These are phyloP conservation scores for Parascotia fuliginaria DNA, from an alignment of 2,888 invertebrate genomes.

Conservation along the genomic window DNA sequence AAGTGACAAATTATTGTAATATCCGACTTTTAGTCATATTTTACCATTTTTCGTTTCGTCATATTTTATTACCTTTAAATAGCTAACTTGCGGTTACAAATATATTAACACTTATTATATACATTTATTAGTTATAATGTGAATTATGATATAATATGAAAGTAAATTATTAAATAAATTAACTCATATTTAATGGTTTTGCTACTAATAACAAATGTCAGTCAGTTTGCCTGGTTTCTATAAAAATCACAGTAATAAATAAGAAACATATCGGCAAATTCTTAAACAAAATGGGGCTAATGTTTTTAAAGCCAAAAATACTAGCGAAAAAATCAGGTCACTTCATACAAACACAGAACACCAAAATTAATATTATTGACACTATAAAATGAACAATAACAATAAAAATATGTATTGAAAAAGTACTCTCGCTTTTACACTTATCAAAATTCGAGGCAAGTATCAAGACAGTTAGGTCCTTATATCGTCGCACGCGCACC, in stretches of 20 bases:
- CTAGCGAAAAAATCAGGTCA: too few relatives aligned
- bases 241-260: too few relatives aligned
- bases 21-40: background rate
- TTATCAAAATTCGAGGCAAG: constrained; percentile 74
- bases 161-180: too few relatives aligned
- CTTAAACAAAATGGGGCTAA: background rate
- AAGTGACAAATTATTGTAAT: background rate
- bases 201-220: too few relatives aligned
- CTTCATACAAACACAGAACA: too few relatives aligned
- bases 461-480: constrained; percentile 78
- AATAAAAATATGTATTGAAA: constrained; percentile 42
- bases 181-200: too few relatives aligned
- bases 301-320: too few relatives aligned
- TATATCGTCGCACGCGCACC: constrained; percentile 70
- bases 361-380: constrained; percentile 5
- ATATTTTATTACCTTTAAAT: constrained; percentile 14
- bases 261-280: too few relatives aligned
- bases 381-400: constrained; percentile 26
- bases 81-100: background rate
- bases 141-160: too few relatives aligned
- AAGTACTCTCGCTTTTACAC: constrained; percentile 76
- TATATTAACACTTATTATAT: constrained; percentile 23
- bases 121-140: constrained; percentile 18
- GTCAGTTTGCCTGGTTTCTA: too few relatives aligned
- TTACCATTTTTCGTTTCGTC: constrained; percentile 19